A percentile compares a stretch with the other conserved stretches of the same genome.
These are phyloP conservation scores for Antedon mediterranea DNA, from an alignment of 53 echinoderm and acorn worm genomes.

Conservation along the genomic window DNA sequence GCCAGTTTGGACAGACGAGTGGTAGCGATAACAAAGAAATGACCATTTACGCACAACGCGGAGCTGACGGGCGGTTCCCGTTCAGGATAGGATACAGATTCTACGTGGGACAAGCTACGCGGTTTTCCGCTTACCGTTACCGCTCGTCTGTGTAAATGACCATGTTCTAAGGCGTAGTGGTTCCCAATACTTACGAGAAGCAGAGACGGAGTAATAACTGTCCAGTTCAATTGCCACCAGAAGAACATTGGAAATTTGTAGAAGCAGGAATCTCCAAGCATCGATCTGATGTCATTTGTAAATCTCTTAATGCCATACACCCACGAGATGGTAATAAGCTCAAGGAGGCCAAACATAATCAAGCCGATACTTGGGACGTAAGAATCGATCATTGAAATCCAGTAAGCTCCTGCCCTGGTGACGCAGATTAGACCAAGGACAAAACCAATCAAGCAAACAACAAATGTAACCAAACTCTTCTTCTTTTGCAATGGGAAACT, in stretches of 20 bases:
- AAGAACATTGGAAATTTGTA: conserved; percentile 29
- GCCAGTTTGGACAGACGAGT: too few species aligned
- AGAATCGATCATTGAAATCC: conserved; percentile 50
- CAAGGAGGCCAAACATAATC: conserved; percentile 37
- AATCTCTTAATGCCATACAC: conserved; percentile 62
- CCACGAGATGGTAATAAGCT: conserved; percentile 34
- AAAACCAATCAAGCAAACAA: conserved; percentile 12
- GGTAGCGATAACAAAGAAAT: too few species aligned
- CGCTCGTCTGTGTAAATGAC: too few species aligned
- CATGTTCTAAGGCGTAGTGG: too few species aligned
- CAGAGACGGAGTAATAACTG: conserved; percentile 27
- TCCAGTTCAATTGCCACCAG: conserved; percentile 38
- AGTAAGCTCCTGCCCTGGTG: conserved; percentile 60
- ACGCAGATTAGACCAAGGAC: conserved; percentile 35
- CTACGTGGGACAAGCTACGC: too few species aligned
- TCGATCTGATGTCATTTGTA: conserved; percentile 62
- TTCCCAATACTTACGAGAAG: conserved; percentile 47
- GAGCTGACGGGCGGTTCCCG: too few species aligned
- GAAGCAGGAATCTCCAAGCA: conserved; percentile 45
- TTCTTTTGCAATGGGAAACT: conserved; percentile 21
- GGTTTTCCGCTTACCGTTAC: too few species aligned
- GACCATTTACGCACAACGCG: too few species aligned
- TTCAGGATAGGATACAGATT: too few species aligned
- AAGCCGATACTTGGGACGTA: conserved; percentile 37
- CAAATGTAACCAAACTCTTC: background rate